Evolutionary conservation across 2,888 invertebrate genomes (phyloP).

Genomic region (Pseudococcus viburni): DNA sequence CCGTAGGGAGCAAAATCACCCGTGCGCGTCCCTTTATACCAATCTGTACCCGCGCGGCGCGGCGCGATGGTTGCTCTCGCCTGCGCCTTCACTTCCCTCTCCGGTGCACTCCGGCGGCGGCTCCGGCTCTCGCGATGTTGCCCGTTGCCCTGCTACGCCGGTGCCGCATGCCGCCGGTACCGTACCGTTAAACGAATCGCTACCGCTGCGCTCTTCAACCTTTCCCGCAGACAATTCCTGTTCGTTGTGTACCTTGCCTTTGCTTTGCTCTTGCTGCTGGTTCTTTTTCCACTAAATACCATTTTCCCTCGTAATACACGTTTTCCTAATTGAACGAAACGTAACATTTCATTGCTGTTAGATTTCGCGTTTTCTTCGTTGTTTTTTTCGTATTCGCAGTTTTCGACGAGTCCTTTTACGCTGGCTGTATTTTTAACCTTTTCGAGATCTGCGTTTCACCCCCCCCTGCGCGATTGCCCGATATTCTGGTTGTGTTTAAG

Average conservation of each 20-base stretch:
- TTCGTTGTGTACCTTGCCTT: conserved; percentile 67
- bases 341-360: conserved; percentile 46
- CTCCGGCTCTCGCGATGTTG: conserved; percentile 66
- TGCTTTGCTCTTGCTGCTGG: not conserved
- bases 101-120: conserved; percentile 17
- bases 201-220: not conserved
- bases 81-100: not conserved
- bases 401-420: not conserved
- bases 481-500: too few relatives aligned
- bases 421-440: not conserved
- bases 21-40: conserved; percentile 65
- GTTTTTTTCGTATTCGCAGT: not conserved
- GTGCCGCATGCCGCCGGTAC: conserved; percentile 48
- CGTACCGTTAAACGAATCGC: too few relatives aligned
- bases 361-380: conserved; percentile 8
- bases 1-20: conserved; percentile 72
- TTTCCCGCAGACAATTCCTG: conserved; percentile 60
- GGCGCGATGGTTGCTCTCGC: conserved; percentile 51
- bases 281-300: conserved; percentile 58
- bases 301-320: conserved; percentile 61
- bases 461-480: too few relatives aligned
- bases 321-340: conserved; percentile 66
- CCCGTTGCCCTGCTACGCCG: not conserved
- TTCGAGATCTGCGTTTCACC: too few relatives aligned
- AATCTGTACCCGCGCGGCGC: conserved; percentile 67